A percentile compares a stretch with the other conserved stretches of the same genome.
Conservation (phyloP, 1,140 invertebrate species). For the Solenopsis fugax region DNA sequence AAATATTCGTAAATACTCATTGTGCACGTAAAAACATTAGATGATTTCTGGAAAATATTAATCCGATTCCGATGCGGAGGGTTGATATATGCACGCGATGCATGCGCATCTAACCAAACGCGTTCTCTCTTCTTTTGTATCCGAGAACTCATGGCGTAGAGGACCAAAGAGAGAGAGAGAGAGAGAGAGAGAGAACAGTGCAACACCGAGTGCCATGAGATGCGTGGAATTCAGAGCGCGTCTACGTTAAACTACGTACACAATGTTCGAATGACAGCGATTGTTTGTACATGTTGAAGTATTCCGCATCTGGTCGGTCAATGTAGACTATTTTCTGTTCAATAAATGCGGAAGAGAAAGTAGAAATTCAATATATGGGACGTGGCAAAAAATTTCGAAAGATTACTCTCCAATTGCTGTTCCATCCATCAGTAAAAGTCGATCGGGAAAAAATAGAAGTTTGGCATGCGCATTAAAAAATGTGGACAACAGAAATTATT, state of each 20-base stretch:
- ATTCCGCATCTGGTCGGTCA: neutral
- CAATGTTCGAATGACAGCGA: constrained; percentile 38
- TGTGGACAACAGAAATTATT: neutral
- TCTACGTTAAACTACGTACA: constrained; percentile 26
- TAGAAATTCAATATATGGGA: neutral
- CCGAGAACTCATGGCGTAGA: constrained; percentile 16
- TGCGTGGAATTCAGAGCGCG: constrained; percentile 20
- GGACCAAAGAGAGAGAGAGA: neutral
- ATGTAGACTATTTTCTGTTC: neutral
- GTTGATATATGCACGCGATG: neutral
- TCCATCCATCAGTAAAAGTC: neutral
- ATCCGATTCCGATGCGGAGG: neutral
- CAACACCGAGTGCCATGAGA: constrained; percentile 14
- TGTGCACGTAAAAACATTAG: neutral
- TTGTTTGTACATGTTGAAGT: neutral
- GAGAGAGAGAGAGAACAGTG: neutral
- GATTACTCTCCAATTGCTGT: neutral
- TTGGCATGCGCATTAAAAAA: neutral
- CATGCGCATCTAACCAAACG: neutral
- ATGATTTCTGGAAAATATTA: constrained; percentile 18
- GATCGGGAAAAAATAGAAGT: neutral
- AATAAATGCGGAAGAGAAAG: neutral
- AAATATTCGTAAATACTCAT: neutral
- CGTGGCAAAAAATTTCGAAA: constrained; percentile 19
- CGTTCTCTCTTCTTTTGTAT: neutral